Conservation (phyloP, 2,113 vertebrate genomes). For the cattle (Bos taurus) region ARS-UCD2.0 NC_037349.1:44651001-44651500, state of each 20-base stretch:
- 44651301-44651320: neutral
- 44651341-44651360: neutral
- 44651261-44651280: slow-evolving; percentile 20
- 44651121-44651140: neutral
- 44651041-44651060: neutral
- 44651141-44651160: neutral
- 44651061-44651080: neutral
- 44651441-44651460: neutral
- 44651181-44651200: neutral
- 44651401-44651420: neutral
- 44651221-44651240: neutral
- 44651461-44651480: no score
- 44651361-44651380: neutral
- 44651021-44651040: neutral
- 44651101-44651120: neutral
- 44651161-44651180: neutral
- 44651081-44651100: neutral
- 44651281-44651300: neutral
- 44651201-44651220: neutral
- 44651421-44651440: neutral
- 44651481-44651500: no score
- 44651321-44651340: neutral
- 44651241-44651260: neutral
- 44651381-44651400: neutral
- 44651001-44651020: neutral